Conservation (phyloP, 2,113 vertebrate genomes). For the Vidua chalybeata region DNA sequence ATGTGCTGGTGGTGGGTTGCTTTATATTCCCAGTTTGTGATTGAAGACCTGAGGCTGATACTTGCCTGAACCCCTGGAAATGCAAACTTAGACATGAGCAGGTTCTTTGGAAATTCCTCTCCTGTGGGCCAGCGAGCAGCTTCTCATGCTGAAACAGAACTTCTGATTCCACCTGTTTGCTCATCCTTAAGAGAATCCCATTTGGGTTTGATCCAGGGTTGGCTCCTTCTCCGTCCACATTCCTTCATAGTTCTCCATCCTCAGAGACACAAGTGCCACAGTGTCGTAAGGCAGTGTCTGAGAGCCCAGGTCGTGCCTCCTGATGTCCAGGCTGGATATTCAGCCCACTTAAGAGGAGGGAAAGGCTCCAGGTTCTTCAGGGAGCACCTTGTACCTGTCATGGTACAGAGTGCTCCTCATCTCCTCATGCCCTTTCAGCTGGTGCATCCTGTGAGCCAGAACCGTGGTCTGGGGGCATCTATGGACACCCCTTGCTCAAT, state of each 20-base stretch:
- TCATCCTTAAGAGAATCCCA: neutral
- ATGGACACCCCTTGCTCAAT: accelerated
- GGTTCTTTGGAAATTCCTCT: neutral
- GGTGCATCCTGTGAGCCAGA: neutral
- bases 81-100: neutral
- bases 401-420: neutral
- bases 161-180: neutral
- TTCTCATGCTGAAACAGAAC: neutral
- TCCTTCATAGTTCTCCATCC: neutral
- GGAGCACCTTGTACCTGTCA: neutral
- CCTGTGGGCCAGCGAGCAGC: neutral
- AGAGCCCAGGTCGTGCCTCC: neutral
- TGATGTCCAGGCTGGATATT: neutral
- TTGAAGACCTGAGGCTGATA: neutral
- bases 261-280: accelerated
- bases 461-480: accelerated
- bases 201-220: neutral
- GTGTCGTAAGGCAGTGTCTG: neutral
- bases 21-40: neutral
- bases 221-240: neutral
- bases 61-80: neutral
- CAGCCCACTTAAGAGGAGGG: neutral
- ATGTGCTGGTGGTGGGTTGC: neutral
- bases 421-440: neutral
- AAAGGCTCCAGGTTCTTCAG: neutral